phyloP scores from a whole-genome alignment of 1,140 invertebrate genomes.

The Kradibia gibbosae region DNA sequence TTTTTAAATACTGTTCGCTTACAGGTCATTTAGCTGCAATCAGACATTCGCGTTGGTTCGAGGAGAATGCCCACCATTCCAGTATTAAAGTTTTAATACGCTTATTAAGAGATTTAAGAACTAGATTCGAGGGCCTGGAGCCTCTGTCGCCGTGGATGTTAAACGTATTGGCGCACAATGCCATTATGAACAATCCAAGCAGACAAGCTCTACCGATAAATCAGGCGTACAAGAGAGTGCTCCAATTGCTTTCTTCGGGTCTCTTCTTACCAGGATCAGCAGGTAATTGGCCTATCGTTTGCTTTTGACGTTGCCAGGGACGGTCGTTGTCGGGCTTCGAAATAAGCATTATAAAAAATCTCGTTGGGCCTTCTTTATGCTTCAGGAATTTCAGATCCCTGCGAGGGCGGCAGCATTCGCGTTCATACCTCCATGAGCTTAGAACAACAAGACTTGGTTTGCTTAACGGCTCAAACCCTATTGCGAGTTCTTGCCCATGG shows the following conservation, averaged over 20 bases:
- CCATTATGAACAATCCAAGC: constrained; percentile 96
- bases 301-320: too few species aligned
- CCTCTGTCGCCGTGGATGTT: constrained; percentile 97
- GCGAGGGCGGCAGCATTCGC: constrained; percentile 89
- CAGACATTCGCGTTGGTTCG: constrained; percentile 97
- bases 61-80: constrained; percentile 98
- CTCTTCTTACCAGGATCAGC: constrained; percentile 96
- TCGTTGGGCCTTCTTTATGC: too few species aligned
- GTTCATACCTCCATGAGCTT: constrained; percentile 93
- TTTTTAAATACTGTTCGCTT: constrained; percentile 60
- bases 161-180: constrained; percentile 95
- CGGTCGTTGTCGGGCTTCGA: too few species aligned
- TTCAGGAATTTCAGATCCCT: constrained; percentile 90
- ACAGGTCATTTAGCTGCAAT: constrained; percentile 94
- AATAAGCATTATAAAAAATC: neutral
- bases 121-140: constrained; percentile 90
- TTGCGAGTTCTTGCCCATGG: constrained; percentile 92
- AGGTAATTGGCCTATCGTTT: constrained; percentile 71
- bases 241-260: constrained; percentile 94
- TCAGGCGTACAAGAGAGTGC: constrained; percentile 84
- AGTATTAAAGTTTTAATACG: constrained; percentile 97
- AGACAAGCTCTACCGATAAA: constrained; percentile 94
- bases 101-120: constrained; percentile 90
- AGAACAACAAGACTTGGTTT: constrained; percentile 96
- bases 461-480: constrained; percentile 90